Base-by-base conservation (phyloP, 2,888 invertebrate genomes). In the Norana najaformis region DNA sequence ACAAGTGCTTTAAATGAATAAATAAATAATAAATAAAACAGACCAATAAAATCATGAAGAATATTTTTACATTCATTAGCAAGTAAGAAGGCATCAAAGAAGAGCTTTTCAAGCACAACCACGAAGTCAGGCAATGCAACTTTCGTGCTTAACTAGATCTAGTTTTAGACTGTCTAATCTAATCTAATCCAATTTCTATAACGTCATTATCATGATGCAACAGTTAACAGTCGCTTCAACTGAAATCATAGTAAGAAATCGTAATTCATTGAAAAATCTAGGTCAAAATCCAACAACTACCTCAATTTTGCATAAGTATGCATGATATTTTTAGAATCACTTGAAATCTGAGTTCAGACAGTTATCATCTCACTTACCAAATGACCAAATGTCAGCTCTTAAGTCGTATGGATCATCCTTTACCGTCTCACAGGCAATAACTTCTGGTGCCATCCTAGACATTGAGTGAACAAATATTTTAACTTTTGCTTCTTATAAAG, bases 381-480 rank as follows among this genome's bases (percentile, higher is more conserved):
- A 82, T 41, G 47, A 88, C 88, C 88, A 88, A 34, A 88, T 47
- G 37, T 41, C 41, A 6, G 47, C 88, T 41, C 47, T 88, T 34
- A 88, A 88, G 47, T 88, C 88, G 20, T 88, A 88, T 6, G 99
- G 99, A 95, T 98, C 97, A 95, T 99, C 99, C 92, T 99, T 96
- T 95, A 99, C 98, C 0, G 99, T 99, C 96, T 99, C 99, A 95
- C 99, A 99, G 90, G 98, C 96, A 91, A 99, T 99, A 92, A 99
- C 98, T 95, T 99, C 99, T 0, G 99, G 99, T 90, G 99, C 99
- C 99, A 99, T 99, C 96, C 96, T 85, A 85, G 36, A 69, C n/a
- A 69, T 69, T 69, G 8, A 69, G 69, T 8, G 5, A 69, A 69
- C 11, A 30, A 69, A 69, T 69, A n/a, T n/a, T 11, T n/a, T 69